Percentiles rank a stretch among this genome's conserved stretches.
These are phyloP conservation scores for Tholera decimalis DNA, from an alignment of 2,888 invertebrate species.

Conservation along the genomic window DNA sequence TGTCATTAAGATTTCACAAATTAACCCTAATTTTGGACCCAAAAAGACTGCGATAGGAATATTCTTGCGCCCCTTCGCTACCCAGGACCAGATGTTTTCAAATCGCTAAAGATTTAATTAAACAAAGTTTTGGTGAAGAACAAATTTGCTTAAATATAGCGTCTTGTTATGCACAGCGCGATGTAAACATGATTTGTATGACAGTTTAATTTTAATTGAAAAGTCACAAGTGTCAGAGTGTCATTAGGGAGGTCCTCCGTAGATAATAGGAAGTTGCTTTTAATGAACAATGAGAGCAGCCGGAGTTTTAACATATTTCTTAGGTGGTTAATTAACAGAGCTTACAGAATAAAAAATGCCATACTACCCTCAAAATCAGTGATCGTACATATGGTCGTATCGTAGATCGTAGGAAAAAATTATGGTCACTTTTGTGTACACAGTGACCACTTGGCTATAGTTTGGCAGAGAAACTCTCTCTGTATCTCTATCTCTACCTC, in stretches of 20 bases:
- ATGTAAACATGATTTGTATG: constrained; percentile 70
- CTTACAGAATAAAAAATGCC: too few species aligned
- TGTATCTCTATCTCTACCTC: too few species aligned
- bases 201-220: constrained; percentile 65
- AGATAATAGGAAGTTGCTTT: constrained; percentile 34
- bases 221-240: constrained; percentile 50
- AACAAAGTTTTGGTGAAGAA: constrained; percentile 74
- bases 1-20: constrained; percentile 60
- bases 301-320: constrained; percentile 9
- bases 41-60: constrained; percentile 68
- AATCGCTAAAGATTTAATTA: constrained; percentile 84
- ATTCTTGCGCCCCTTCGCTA: constrained; percentile 59
- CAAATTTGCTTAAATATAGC: constrained; percentile 77
- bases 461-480: too few species aligned
- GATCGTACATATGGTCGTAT: too few species aligned
- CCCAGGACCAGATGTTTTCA: constrained; percentile 79
- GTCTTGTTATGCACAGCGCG: constrained; percentile 58
- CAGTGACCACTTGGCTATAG: too few species aligned
- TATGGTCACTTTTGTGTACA: too few species aligned
- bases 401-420: too few species aligned
- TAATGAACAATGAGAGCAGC: constrained; percentile 8
- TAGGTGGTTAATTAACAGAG: constrained; percentile 4
- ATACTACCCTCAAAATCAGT: too few species aligned
- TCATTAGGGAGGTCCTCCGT: constrained; percentile 37
- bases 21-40: constrained; percentile 58